A percentile compares a stretch with the other conserved stretches of the same genome.
These are phyloP conservation scores for Drosophila sulfurigaster DNA, from an alignment of 1,140 invertebrate species.

Conservation along the genomic window DNA sequence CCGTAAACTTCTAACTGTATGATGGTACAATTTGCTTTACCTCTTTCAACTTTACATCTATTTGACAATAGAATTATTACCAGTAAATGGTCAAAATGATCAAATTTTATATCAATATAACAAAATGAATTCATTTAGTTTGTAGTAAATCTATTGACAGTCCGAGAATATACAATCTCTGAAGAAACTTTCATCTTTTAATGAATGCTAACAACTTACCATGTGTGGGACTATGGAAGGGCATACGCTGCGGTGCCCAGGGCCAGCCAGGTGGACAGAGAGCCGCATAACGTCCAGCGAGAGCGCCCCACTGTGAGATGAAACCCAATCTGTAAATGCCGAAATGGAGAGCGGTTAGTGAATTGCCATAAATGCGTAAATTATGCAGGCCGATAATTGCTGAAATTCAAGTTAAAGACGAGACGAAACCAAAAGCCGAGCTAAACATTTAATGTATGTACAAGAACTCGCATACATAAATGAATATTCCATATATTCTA, in stretches of 20 bases:
- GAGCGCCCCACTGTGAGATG: constrained; percentile 91
- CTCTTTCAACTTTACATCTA: too few species aligned
- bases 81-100: too few species aligned
- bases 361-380: constrained; percentile 64
- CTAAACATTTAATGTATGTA: constrained; percentile 41
- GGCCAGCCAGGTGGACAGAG: constrained; percentile 87
- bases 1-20: too few species aligned
- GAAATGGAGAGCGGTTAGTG: constrained; percentile 52
- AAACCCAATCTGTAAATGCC: constrained; percentile 90
- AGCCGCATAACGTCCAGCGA: constrained; percentile 89
- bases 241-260: constrained; percentile 85
- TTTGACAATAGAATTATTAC: too few species aligned
- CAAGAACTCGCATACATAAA: neutral
- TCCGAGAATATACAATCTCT: too few species aligned
- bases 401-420: constrained; percentile 35
- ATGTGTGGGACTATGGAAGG: constrained; percentile 84
- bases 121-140: too few species aligned
- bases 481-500: constrained; percentile 8
- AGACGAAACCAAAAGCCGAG: constrained; percentile 46
- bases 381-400: constrained; percentile 61
- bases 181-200: neutral
- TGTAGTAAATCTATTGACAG: too few species aligned
- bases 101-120: too few species aligned
- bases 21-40: too few species aligned
- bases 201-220: constrained; percentile 70